A percentile compares a stretch with the other conserved stretches of the same genome.
Evolutionary conservation across 2,888 invertebrate species (phyloP).

Genomic region (Tortrix viridana): DNA sequence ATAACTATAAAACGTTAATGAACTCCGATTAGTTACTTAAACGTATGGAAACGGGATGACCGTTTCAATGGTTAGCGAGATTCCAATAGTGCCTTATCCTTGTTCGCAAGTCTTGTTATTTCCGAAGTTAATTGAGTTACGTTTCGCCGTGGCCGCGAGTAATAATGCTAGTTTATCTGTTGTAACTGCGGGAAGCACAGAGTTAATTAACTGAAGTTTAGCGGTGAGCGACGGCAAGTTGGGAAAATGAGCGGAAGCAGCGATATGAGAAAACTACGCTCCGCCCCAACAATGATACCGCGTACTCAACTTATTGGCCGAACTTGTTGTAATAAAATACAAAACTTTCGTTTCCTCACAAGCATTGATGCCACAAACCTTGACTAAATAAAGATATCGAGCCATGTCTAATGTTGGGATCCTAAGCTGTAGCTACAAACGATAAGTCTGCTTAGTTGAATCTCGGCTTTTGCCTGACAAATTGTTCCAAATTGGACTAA

Average conservation of each 20-base stretch:
- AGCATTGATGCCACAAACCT: background rate
- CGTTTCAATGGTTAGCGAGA: background rate
- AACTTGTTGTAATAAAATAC: constrained; percentile 61
- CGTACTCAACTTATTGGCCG: constrained; percentile 56
- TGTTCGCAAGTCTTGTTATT: constrained; percentile 29
- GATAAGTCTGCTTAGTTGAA: too few species aligned
- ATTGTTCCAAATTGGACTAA: too few species aligned
- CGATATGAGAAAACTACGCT: constrained; percentile 71
- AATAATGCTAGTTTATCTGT: constrained; percentile 65
- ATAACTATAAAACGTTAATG: too few species aligned
- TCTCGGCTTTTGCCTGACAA: too few species aligned
- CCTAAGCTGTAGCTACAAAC: background rate
- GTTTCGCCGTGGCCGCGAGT: constrained; percentile 47
- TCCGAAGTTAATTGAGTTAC: constrained; percentile 42
- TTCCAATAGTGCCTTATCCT: constrained; percentile 9
- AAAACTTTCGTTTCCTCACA: constrained; percentile 19
- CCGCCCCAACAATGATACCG: constrained; percentile 57
- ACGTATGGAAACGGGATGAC: background rate
- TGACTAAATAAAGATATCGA: background rate
- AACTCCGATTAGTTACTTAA: too few species aligned
- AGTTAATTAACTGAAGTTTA: constrained; percentile 76
- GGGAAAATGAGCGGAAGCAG: constrained; percentile 52
- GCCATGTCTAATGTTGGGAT: background rate
- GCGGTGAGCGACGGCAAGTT: constrained; percentile 54
- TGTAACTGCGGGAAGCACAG: constrained; percentile 52